Evolutionary conservation across 2,113 vertebrate genomes (phyloP), one percentile per base, ranked within the genome.

Genomic region (Terrapene triunguis): DNA sequence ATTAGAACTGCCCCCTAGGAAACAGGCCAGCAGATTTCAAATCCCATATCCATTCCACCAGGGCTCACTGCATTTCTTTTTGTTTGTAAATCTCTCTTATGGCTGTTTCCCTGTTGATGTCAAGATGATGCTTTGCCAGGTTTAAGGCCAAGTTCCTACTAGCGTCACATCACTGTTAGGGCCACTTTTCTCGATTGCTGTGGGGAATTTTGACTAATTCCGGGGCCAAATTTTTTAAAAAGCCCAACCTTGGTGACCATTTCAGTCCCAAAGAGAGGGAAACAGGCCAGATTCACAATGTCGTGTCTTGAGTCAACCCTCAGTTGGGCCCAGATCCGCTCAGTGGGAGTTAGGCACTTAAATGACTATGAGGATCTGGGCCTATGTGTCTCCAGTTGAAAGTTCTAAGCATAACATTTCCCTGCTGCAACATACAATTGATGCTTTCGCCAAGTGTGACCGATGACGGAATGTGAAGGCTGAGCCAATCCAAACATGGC

Each of bases 401-500:
- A 21, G 1, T 62, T 96, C 69, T 88, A 82, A 95, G 91, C 1
- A 0, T 88, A 80, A 65, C 0, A 1, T 85, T 96, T 94, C 86
- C 88, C 88, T 47, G 4, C 80, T 50, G 83, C 59, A 96, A 47
- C 50, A 38, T 3, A 4, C 53, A 85, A 59, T 8, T 8, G 3
- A 51, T 48, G 79, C 85, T 80, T 94, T 83, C 89, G 80, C 85
- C 94, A 94, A 93, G 69, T 82, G 19, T 84, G 19, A 84, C 80
- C 1, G 0, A 69, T 22, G 21, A 51, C 86, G 72, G 74, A 85
- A 90, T 95, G 44, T 87, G 84, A 29, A 79, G 8, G 69, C 84
- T 89, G n/a, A 50, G 96, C 84, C 88, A 97, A 87, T 51, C 62
- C 65, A 89, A 94, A 89, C n/a, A 82, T 93, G 72, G 81, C 65